Percentiles rank a stretch among this genome's conserved stretches.
These are phyloP conservation scores for Crenichthys baileyi DNA, from an alignment of 2,797 vertebrate species.

Conservation along the genomic window DNA sequence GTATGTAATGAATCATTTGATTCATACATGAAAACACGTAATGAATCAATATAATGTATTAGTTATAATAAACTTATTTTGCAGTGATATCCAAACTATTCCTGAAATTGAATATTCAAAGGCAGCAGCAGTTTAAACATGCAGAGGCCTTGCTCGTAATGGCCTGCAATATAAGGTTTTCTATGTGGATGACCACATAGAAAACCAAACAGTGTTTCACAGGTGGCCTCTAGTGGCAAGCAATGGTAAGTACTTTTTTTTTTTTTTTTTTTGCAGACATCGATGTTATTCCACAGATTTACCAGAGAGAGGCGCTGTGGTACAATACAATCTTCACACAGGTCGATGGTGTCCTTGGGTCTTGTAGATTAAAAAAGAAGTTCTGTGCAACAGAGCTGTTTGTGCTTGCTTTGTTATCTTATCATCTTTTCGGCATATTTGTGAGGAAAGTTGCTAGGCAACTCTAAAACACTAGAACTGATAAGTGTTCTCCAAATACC, in stretches of 20 bases:
- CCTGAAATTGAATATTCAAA: neutral
- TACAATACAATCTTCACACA: constrained; percentile 20
- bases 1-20: neutral
- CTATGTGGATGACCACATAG: neutral
- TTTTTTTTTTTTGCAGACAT: neutral
- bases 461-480: neutral
- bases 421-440: neutral
- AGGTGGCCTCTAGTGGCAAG: constrained; percentile 18
- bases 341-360: neutral
- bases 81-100: neutral
- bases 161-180: neutral
- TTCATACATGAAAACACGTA: too few species aligned
- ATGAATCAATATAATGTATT: neutral
- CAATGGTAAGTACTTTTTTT: too few species aligned
- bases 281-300: neutral
- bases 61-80: neutral
- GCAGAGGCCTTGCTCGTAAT: too few species aligned
- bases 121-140: neutral
- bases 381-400: neutral
- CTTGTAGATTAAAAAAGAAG: neutral
- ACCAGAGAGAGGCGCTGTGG: constrained; percentile 57
- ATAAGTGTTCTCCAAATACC: neutral
- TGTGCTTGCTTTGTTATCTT: neutral
- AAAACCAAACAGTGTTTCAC: neutral
- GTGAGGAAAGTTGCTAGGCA: neutral